Conservation (phyloP, 2,113 vertebrate genomes). For the Potamarius usumacintae region DNA sequence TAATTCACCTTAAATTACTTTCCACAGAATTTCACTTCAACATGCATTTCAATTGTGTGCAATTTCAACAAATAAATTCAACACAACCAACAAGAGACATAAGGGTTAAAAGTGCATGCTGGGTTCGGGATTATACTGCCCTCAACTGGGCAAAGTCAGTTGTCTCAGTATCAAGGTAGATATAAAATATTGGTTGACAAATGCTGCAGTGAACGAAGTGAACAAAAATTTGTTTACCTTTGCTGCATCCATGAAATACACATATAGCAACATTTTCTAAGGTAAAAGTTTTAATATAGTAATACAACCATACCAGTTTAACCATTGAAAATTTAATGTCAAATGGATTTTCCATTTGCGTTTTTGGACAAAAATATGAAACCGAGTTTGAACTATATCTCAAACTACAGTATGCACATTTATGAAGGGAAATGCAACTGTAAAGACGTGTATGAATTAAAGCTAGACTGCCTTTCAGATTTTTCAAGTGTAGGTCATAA, state of each 20-base stretch:
- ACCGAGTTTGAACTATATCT: neutral
- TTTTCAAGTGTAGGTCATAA: no score
- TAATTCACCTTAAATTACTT: neutral
- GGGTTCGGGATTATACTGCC: conserved; percentile 60
- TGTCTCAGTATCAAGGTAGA: neutral
- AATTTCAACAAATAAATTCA: neutral
- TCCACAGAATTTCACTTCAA: neutral
- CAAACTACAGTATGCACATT: neutral
- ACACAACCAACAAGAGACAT: neutral
- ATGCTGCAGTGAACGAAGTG: neutral
- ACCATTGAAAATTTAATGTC: neutral
- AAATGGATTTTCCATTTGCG: neutral
- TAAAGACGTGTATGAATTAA: neutral
- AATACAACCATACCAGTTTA: neutral
- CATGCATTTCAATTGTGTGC: neutral
- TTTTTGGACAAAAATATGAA: neutral
- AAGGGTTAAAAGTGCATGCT: neutral
- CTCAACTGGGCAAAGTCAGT: conserved; percentile 58
- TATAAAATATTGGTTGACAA: neutral
- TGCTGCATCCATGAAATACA: neutral
- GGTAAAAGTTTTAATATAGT: neutral
- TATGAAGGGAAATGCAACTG: neutral
- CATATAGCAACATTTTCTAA: neutral
- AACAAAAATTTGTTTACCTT: neutral
- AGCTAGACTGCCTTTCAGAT: no score